Evolutionary conservation across 1,140 invertebrate genomes (phyloP).

Genomic region (Trypoxylus dichotomus): DNA sequence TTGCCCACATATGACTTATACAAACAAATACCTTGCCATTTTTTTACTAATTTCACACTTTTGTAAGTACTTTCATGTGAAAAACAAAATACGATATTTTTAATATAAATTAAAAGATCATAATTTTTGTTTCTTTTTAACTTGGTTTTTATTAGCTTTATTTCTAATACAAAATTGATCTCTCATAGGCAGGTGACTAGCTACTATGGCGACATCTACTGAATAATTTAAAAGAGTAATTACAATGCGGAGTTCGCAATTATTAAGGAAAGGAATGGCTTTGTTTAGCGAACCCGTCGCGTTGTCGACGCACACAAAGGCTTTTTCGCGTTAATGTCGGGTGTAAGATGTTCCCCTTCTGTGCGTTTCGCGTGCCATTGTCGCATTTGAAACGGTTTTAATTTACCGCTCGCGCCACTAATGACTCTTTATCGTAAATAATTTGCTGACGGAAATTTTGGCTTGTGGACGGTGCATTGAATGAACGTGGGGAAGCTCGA

Average conservation of each 20-base stretch:
- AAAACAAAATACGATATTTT: too few species aligned
- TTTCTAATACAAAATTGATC: neutral
- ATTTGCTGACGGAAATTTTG: constrained; percentile 13
- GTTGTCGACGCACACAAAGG: neutral
- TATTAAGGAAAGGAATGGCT: constrained; percentile 18
- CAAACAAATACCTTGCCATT: too few species aligned
- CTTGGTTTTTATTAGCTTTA: too few species aligned
- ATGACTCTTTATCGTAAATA: constrained; percentile 1
- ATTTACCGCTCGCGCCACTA: neutral
- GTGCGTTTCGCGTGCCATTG: neutral
- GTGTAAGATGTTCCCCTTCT: neutral
- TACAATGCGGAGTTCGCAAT: constrained; percentile 16
- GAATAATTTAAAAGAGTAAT: neutral
- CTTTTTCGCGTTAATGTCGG: neutral
- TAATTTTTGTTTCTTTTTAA: too few species aligned
- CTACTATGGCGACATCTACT: neutral
- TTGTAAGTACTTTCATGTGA: too few species aligned
- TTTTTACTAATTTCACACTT: too few species aligned
- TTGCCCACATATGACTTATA: too few species aligned
- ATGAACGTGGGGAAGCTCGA: too few species aligned
- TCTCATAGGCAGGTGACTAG: neutral
- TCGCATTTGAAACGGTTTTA: constrained; percentile 19
- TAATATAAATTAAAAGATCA: too few species aligned
- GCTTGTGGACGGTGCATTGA: neutral
- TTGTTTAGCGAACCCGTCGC: neutral